Base-by-base conservation (phyloP, 2,888 invertebrate species). In the Spilosoma lubricipeda region DNA sequence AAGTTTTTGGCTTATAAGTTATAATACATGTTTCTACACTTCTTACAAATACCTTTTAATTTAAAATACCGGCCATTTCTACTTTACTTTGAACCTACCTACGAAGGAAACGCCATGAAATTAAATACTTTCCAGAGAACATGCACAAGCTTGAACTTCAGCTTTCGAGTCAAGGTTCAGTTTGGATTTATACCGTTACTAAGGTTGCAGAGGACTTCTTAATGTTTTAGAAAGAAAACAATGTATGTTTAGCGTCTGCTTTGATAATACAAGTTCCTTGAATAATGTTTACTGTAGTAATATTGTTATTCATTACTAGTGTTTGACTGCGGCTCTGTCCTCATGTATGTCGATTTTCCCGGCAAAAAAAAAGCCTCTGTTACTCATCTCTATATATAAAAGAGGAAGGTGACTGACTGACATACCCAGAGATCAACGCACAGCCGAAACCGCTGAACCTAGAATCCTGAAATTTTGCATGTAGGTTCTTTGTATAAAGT, bases 11-110 rank as follows among this genome's bases (percentile, higher is more conserved):
- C 36, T 33, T 23, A 39, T 13, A 59, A 56, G 11, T 23, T 20
- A n/a, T 30, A 65, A 72, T 52, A 65, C 67, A 76, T 74, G 84
- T 67, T 84, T 63, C 30, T 30, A 56, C n/a, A n/a, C 56, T 56
- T n/a, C 56, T 56, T 13, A 13, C 1, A 3, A n/a, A 56, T 56
- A n/a, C n/a, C 9, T n/a, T 56, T 56, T 56, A 20, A n/a, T 20
- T n/a, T n/a, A 23, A n/a, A 56, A 48, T 48, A 48, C 18, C 7
- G 23, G 20, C 20, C 13, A 7, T 20, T 48, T 48, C 7, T 20
- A 20, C 15, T 15, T 52, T 8, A 23, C 52, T 52, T 23, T 52
- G 23, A 52, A 1, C 23, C 52, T 20, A 52, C 8, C 8, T 4
- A 52, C 23, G 9, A 23, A 52, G 8, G 8, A 48, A 48, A 48